Evolutionary conservation across 2,888 invertebrate species (phyloP).

Genomic region (Drosophila antonietae): DNA sequence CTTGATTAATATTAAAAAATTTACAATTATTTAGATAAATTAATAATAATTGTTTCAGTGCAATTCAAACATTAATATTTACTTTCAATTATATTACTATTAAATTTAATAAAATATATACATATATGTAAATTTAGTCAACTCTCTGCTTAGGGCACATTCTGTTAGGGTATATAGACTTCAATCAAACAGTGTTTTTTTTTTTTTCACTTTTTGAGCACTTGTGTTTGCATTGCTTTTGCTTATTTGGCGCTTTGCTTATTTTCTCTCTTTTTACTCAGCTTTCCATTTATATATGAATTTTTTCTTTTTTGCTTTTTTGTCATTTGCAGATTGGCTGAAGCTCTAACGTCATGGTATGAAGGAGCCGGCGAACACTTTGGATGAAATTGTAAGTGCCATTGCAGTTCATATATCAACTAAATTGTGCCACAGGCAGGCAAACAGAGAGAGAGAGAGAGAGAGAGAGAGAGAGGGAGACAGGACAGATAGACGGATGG

Average conservation of each 20-base stretch:
- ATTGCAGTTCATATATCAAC: constrained; percentile 40
- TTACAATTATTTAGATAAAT: too few species aligned
- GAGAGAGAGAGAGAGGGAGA: constrained; percentile 4
- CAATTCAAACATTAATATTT: too few species aligned
- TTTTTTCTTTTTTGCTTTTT: constrained; percentile 50
- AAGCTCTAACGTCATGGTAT: constrained; percentile 91
- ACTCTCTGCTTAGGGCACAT: not conserved
- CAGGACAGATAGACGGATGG: not conserved
- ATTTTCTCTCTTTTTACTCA: constrained; percentile 25
- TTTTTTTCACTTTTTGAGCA: not conserved
- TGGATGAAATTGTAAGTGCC: constrained; percentile 91
- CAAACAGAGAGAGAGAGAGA: too few species aligned
- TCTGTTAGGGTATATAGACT: not conserved
- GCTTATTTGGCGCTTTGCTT: constrained; percentile 19
- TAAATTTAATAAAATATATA: too few species aligned
- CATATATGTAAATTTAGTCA: not conserved
- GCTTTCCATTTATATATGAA: constrained; percentile 10
- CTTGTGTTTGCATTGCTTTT: constrained; percentile 24
- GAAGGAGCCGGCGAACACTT: constrained; percentile 94
- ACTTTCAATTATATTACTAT: too few species aligned
- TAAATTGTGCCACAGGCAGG: constrained; percentile 19
- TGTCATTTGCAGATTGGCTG: constrained; percentile 87
- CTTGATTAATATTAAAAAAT: not conserved
- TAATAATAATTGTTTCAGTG: not conserved
- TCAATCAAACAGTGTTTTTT: not conserved